A percentile compares a stretch with the other conserved stretches of the same genome.
phyloP scores from a whole-genome alignment of 2,797 vertebrate genomes.

The Apogon hyalosoma region DNA sequence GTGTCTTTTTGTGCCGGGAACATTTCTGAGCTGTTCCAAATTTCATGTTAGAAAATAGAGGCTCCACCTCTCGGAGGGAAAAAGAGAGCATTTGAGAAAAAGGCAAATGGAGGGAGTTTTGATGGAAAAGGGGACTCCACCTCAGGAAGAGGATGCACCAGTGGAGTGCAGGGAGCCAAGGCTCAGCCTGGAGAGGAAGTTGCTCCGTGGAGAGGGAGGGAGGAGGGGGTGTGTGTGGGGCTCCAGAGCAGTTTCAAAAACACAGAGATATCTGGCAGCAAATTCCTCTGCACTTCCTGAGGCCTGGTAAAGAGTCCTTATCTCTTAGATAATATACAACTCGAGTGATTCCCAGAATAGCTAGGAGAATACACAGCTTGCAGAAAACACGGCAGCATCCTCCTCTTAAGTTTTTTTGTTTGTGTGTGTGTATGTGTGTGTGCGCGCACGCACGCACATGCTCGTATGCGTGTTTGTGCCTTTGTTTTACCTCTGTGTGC shows the following conservation, averaged over 20 bases:
- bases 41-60: conserved; percentile 69
- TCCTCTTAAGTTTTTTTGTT: conserved; percentile 15
- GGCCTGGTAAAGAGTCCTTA: conserved; percentile 81
- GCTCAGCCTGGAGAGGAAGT: conserved; percentile 81
- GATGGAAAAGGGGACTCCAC: conserved; percentile 85
- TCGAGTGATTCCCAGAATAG: conserved; percentile 86
- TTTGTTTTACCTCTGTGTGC: conserved; percentile 17
- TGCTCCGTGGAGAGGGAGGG: conserved; percentile 55
- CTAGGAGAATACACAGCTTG: conserved; percentile 69
- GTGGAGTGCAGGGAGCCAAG: conserved; percentile 82
- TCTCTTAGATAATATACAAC: conserved; percentile 83
- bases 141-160: conserved; percentile 90
- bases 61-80: conserved; percentile 62
- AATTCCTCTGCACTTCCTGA: conserved; percentile 87
- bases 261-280: conserved; percentile 82
- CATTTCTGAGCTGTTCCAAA: conserved; percentile 61
- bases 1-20: conserved; percentile 62
- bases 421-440: conserved; percentile 2
- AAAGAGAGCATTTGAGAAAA: conserved; percentile 59
- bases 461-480: conserved; percentile 10
- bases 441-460: conserved; percentile 4
- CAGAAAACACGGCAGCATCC: conserved; percentile 62
- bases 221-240: conserved; percentile 40
- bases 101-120: conserved; percentile 75
- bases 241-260: conserved; percentile 78